A percentile compares a stretch with the other conserved stretches of the same genome.
These are phyloP conservation scores for Ammodytes dubius DNA, from an alignment of 2,113 vertebrate genomes.

Conservation along the genomic window DNA sequence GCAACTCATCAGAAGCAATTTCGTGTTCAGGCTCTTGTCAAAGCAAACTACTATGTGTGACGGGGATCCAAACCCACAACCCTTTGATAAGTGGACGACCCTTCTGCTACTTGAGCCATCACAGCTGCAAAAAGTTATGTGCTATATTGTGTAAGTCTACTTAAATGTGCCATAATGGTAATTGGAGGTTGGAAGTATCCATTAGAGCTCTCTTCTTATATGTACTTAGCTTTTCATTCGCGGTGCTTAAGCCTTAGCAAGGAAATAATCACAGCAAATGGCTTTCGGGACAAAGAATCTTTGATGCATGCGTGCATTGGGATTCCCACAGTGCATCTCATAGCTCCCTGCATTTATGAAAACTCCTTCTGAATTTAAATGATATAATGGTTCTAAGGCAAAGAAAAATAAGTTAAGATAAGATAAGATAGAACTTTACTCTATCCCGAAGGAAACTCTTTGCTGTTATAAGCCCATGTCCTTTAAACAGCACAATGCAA, in stretches of 20 bases:
- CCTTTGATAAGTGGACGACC: too few relatives aligned
- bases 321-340: neutral
- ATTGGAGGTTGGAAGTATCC: constrained; percentile 12
- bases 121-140: too few relatives aligned
- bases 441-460: too few relatives aligned
- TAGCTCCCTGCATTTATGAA: neutral
- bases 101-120: too few relatives aligned
- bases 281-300: neutral
- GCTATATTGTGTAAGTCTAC: neutral
- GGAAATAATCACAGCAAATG: constrained; percentile 1
- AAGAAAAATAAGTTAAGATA: neutral
- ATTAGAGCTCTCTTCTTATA: constrained; percentile 9
- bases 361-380: neutral
- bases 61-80: too few relatives aligned
- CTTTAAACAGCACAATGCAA: neutral
- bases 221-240: neutral
- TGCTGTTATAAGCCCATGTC: neutral
- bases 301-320: neutral
- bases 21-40: too few relatives aligned
- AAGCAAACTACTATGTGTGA: too few relatives aligned
- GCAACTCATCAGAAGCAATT: too few relatives aligned
- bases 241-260: neutral
- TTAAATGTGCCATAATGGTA: neutral
- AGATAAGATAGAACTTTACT: too few relatives aligned
- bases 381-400: neutral